Percentiles rank a stretch among this genome's conserved stretches.
These are phyloP conservation scores for Ectropis crepuscularia DNA, from an alignment of 2,888 invertebrate species.

Conservation along the genomic window DNA sequence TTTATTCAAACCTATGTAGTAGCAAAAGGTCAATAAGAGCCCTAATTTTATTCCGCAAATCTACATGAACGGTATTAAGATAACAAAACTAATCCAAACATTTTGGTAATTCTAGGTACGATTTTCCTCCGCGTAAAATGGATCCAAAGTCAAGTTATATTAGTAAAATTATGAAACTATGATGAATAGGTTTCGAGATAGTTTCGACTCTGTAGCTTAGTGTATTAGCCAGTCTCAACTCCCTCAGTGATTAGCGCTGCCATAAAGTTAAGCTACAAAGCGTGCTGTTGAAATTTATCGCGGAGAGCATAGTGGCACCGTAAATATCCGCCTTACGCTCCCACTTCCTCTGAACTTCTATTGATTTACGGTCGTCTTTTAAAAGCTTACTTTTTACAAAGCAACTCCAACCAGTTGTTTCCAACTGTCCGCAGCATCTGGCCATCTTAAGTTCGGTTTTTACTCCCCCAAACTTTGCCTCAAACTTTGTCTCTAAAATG, in stretches of 20 bases:
- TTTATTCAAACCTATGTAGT: too few species aligned
- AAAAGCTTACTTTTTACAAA: conserved; percentile 81
- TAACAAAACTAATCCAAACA: too few species aligned
- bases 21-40: too few species aligned
- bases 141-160: conserved; percentile 14
- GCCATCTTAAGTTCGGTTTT: conserved; percentile 74
- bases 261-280: conserved; percentile 69
- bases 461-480: conserved; percentile 73
- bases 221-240: conserved; percentile 39
- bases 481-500: conserved; percentile 65
- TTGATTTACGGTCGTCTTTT: conserved; percentile 80
- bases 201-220: conserved; percentile 29
- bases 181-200: conserved; percentile 26
- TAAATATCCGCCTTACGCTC: conserved; percentile 76
- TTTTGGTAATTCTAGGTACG: too few species aligned
- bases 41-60: too few species aligned
- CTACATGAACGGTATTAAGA: too few species aligned
- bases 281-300: conserved; percentile 70
- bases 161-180: conserved; percentile 16
- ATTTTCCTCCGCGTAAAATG: too few species aligned
- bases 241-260: conserved; percentile 62
- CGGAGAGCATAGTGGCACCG: conserved; percentile 61
- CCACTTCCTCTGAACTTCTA: conserved; percentile 75
- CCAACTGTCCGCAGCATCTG: conserved; percentile 82
- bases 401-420: conserved; percentile 77